Evolutionary conservation across 1,140 invertebrate genomes (phyloP).

Genomic region (Palaemon carinicauda): DNA sequence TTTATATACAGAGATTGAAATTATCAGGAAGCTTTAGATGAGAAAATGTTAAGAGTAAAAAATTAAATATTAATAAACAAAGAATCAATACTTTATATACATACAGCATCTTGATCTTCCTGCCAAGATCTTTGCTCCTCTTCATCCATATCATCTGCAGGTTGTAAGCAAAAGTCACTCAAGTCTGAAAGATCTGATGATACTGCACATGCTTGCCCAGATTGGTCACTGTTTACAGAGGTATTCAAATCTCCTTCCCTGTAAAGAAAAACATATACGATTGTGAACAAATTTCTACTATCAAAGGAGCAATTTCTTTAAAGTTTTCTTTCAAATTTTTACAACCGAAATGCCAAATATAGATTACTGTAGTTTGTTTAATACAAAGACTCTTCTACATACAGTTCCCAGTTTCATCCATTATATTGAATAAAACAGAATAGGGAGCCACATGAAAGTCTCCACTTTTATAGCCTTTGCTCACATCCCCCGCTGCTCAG

Average conservation of each 20-base stretch:
- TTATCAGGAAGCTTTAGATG: neutral
- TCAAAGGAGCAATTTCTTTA: no score
- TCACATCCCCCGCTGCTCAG: no score
- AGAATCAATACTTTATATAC: neutral
- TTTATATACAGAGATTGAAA: no score
- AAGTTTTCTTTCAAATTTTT: no score
- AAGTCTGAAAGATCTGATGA: conserved; percentile 39
- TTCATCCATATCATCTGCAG: conserved; percentile 44
- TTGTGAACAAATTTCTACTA: neutral
- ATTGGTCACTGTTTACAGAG: conserved; percentile 20
- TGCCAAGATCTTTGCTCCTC: conserved; percentile 29
- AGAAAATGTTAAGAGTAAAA: neutral
- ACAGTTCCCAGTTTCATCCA: no score
- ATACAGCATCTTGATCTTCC: conserved; percentile 47
- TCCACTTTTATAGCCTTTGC: no score
- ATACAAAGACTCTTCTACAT: no score
- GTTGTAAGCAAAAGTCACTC: conserved; percentile 46
- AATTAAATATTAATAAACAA: neutral
- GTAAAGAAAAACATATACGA: neutral
- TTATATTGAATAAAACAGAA: no score
- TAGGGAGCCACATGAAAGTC: no score
- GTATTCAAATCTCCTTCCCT: conserved; percentile 18
- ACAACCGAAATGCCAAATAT: no score
- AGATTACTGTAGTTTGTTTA: no score
- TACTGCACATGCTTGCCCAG: conserved; percentile 15